A percentile compares a stretch with the other conserved stretches of the same genome.
phyloP scores from a whole-genome alignment of 2,888 invertebrate species.

The Troides aeacus region DNA sequence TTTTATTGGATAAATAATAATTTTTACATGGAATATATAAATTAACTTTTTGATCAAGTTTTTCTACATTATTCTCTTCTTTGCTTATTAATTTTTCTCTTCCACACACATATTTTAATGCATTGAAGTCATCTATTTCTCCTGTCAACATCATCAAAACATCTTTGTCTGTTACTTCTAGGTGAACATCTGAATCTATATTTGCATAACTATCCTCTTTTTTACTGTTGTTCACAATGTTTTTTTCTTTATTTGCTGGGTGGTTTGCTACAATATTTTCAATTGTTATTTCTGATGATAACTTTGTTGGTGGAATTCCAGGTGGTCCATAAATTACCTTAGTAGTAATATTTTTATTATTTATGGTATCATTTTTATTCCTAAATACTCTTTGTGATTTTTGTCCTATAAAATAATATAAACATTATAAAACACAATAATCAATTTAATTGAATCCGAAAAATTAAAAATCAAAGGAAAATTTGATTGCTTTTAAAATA shows the following conservation, averaged over 20 bases:
- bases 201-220: constrained; percentile 35
- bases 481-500: too few species aligned
- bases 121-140: not conserved
- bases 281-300: constrained; percentile 13
- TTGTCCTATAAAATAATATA: constrained; percentile 6
- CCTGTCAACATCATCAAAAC: constrained; percentile 5
- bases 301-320: constrained; percentile 30
- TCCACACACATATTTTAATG: not conserved
- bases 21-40: constrained; percentile 2
- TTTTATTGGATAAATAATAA: constrained; percentile 15
- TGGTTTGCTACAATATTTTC: constrained; percentile 8
- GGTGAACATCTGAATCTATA: constrained; percentile 43
- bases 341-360: constrained; percentile 26
- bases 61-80: not conserved
- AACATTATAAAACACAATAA: not conserved
- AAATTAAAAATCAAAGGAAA: not conserved
- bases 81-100: not conserved
- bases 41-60: not conserved
- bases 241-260: not conserved
- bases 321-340: constrained; percentile 47
- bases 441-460: not conserved
- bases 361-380: not conserved
- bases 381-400: not conserved
- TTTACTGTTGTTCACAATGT: not conserved
- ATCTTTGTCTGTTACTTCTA: constrained; percentile 35